Conservation (phyloP, 1,140 invertebrate species). For the Aradophagus sp. region DNA sequence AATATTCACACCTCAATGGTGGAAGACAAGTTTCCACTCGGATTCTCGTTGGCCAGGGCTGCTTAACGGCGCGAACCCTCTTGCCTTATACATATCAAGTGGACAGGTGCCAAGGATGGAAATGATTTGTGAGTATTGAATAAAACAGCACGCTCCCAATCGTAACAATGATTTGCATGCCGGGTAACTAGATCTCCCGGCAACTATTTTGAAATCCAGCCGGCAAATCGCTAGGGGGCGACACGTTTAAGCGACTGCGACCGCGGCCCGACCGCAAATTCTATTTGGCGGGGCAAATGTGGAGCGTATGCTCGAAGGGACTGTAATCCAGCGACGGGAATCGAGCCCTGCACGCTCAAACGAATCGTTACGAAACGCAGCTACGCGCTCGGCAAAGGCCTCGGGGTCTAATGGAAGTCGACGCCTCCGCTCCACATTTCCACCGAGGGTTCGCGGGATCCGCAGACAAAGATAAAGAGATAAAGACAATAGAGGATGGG, state of each 20-base stretch:
- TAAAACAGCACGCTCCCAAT: constrained; percentile 27
- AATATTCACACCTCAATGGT: too few relatives aligned
- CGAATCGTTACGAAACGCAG: too few relatives aligned
- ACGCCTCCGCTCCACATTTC: constrained; percentile 57
- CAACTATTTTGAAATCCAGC: constrained; percentile 43
- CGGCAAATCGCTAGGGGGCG: constrained; percentile 47
- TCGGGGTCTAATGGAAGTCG: constrained; percentile 55
- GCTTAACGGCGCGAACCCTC: not conserved
- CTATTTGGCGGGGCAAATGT: constrained; percentile 68
- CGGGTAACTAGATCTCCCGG: constrained; percentile 20
- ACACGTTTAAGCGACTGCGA: constrained; percentile 47
- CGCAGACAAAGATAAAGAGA: constrained; percentile 37
- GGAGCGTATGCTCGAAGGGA: constrained; percentile 57
- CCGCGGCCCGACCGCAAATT: constrained; percentile 66
- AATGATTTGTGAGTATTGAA: constrained; percentile 27
- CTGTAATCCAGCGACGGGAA: constrained; percentile 39
- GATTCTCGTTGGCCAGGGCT: too few relatives aligned
- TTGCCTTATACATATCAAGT: constrained; percentile 5
- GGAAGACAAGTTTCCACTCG: too few relatives aligned
- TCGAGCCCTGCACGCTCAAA: constrained; percentile 30
- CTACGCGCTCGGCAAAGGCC: constrained; percentile 38
- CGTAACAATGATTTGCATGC: constrained; percentile 39
- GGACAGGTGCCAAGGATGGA: constrained; percentile 6
- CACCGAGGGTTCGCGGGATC: constrained; percentile 46
- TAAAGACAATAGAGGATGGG: constrained; percentile 50